Conservation (phyloP, 2,113 vertebrate species). For the Trichechus manatus region DNA sequence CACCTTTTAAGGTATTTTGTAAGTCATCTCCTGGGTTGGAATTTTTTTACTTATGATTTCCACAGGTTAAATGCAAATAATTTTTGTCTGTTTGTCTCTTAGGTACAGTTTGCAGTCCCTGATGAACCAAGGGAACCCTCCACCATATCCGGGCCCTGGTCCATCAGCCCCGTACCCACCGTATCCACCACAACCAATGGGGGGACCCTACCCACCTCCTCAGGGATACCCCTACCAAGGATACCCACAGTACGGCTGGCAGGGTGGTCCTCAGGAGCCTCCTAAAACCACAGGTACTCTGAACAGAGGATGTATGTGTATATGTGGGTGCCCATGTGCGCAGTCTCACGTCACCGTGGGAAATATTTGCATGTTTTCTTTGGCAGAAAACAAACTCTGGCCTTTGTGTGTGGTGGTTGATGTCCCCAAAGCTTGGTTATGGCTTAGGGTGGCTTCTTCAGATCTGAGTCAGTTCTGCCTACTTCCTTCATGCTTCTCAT, state of each 20-base stretch:
- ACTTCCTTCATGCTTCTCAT: neutral
- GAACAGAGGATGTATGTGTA: neutral
- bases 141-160: constrained; percentile 92
- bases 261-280: constrained; percentile 92
- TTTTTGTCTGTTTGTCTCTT: constrained; percentile 73
- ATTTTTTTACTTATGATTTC: constrained; percentile 35
- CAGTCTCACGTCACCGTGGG: neutral
- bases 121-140: constrained; percentile 95
- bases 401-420: constrained; percentile 36
- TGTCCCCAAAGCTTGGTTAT: neutral
- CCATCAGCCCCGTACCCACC: constrained; percentile 92
- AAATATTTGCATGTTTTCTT: neutral
- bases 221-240: constrained; percentile 94
- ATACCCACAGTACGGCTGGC: constrained; percentile 91
- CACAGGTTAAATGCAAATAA: constrained; percentile 71
- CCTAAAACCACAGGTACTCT: constrained; percentile 96
- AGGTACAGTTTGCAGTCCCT: constrained; percentile 81
- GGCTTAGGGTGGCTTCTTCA: constrained; percentile 5
- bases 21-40: constrained; percentile 46
- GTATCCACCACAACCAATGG: constrained; percentile 89
- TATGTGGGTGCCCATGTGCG: rapidly evolving
- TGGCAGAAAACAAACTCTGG: neutral
- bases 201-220: constrained; percentile 91
- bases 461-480: neutral
- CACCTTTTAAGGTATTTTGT: constrained; percentile 45